Evolutionary conservation across 2,113 vertebrate species (phyloP), one percentile per base, ranked within the genome.

Genomic region (Jaculus jaculus): DNA sequence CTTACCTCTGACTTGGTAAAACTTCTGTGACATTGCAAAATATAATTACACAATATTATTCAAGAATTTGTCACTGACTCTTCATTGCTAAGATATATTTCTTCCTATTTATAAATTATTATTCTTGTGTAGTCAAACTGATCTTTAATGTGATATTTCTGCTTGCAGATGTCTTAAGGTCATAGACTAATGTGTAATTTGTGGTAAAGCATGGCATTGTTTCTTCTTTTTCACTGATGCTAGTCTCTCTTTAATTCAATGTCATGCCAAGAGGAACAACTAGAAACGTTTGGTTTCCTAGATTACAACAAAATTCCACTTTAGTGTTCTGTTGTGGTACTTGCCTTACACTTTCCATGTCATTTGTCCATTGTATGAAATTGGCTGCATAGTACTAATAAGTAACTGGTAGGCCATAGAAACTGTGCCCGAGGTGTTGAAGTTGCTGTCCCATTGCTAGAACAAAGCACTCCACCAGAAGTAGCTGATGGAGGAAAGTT

Each of bases 1-100:
- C 72, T 95, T 72, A 82, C n/a, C 26, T 92, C 24, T 95, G 84
- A 96, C 54, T 91, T 71, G 81, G 23, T 23, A 86, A 20, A 47
- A 51, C n/a, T 92, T 58, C 66, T n/a, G 54, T 82, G 73, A 34
- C 58, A 51, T 85, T 94, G 73, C 77, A 72, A 83, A 69, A 72
- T 60, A 60, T 11, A 47, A 86, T 86, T 92, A 93, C 54, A 47
- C 61, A 93, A 30, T 78, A 42, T 51, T 80, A 63, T 81, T 34
- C 78, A 81, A 34, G 65, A 80, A 71, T 84, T 61, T 6, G 28
- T 77, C 66, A 80, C 63, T 24, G n/a, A 83, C 37, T 68, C 72
- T 89, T 78, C 84, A 63, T 68, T 84, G 12, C 84, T 92, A 74
- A 71, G 30, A 80, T 71, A 21, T 26, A 60, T 94, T 93, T 95